Conservation (phyloP, 1,140 invertebrate species). For the Neodiprion virginianus region DNA sequence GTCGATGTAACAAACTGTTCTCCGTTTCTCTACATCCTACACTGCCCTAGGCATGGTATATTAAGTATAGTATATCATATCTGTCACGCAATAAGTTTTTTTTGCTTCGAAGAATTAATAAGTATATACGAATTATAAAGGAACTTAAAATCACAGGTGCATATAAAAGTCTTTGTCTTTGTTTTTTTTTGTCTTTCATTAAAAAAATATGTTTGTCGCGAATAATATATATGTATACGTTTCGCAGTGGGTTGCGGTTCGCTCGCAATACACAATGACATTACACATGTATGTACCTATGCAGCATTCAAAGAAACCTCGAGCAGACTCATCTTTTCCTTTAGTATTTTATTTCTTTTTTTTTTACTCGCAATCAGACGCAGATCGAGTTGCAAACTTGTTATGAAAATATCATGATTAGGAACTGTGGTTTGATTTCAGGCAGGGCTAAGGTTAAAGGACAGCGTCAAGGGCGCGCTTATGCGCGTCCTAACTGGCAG, state of each 20-base stretch:
- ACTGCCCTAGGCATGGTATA: no score
- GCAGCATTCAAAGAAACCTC: no score
- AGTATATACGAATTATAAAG: background rate
- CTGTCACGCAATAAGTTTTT: constrained; percentile 3
- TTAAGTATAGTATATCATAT: background rate
- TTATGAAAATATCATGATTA: background rate
- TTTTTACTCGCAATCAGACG: constrained; percentile 8
- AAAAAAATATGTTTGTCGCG: background rate
- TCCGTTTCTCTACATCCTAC: no score
- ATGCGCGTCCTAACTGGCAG: constrained; percentile 88
- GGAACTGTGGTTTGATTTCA: constrained; percentile 50
- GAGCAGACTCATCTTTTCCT: background rate
- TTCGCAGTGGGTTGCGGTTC: background rate
- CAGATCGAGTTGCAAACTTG: background rate
- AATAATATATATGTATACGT: background rate
- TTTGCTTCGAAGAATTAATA: background rate
- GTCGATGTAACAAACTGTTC: no score
- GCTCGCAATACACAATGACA: no score
- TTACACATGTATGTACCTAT: no score
- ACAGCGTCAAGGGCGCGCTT: constrained; percentile 80
- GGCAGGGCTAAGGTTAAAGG: constrained; percentile 90
- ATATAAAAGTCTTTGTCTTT: constrained; percentile 40
- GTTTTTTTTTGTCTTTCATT: background rate
- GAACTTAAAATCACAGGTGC: constrained; percentile 27
- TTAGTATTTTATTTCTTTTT: background rate